A percentile compares a stretch with the other conserved stretches of the same genome.
phyloP scores from a whole-genome alignment of 2,113 vertebrate genomes.

The Zosterops borbonicus region DNA sequence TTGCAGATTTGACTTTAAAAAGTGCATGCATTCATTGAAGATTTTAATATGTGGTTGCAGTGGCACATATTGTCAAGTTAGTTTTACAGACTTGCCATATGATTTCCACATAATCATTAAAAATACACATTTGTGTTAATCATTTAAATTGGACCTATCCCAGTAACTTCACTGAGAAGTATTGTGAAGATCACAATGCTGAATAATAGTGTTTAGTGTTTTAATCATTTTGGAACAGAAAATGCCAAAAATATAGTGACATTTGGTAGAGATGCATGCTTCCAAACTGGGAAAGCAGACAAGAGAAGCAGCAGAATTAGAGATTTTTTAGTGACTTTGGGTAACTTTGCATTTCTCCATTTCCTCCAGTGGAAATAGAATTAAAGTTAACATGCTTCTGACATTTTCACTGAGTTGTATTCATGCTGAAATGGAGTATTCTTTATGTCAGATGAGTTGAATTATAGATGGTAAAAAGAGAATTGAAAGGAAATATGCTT shows the following conservation, averaged over 20 bases:
- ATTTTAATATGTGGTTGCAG: neutral
- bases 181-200: neutral
- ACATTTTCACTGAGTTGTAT: neutral
- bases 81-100: neutral
- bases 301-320: neutral
- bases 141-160: neutral
- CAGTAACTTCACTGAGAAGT: neutral
- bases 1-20: neutral
- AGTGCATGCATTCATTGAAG: neutral
- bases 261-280: neutral
- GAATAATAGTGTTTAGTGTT: neutral
- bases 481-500: neutral
- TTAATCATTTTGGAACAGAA: neutral
- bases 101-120: slow-evolving; percentile 7
- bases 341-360: neutral
- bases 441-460: neutral
- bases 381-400: neutral
- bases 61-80: neutral
- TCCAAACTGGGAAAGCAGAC: neutral
- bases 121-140: neutral
- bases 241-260: neutral
- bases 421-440: neutral
- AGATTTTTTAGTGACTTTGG: neutral
- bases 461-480: neutral
- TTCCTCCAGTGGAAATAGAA: neutral